Evolutionary conservation across 2,888 invertebrate genomes (phyloP).

Genomic region (Torymus aiolomorphi): DNA sequence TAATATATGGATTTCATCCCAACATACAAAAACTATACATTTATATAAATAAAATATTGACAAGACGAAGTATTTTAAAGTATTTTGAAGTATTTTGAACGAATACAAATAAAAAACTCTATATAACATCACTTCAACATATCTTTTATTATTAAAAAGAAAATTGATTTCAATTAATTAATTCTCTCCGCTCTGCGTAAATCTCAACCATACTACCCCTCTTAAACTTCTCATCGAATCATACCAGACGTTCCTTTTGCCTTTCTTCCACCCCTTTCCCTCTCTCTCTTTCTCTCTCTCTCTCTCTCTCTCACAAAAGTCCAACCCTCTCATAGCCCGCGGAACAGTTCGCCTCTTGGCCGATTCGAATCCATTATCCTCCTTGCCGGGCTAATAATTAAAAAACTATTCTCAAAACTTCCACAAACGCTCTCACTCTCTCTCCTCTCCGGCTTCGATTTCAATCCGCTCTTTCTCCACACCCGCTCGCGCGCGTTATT

Average conservation of each 20-base stretch:
- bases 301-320: neutral
- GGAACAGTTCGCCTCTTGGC: neutral
- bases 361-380: constrained; percentile 19
- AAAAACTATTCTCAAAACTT: constrained; percentile 26
- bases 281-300: no score
- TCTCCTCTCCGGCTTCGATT: neutral
- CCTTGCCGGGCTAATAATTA: constrained; percentile 18
- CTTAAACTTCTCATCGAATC: constrained; percentile 1
- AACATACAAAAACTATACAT: no score
- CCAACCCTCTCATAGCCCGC: neutral
- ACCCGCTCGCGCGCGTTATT: constrained; percentile 29
- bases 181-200: neutral
- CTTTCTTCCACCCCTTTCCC: no score
- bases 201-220: neutral
- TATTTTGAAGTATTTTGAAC: no score
- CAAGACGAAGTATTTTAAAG: no score
- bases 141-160: no score
- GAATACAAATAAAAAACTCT: no score
- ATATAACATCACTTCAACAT: no score
- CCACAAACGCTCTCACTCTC: no score
- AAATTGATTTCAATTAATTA: no score
- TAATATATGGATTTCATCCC: no score
- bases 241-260: neutral
- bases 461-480: neutral
- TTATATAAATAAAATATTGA: no score